Base-by-base conservation (phyloP, 2,113 vertebrate genomes). In the Gymnarchus niloticus region DNA sequence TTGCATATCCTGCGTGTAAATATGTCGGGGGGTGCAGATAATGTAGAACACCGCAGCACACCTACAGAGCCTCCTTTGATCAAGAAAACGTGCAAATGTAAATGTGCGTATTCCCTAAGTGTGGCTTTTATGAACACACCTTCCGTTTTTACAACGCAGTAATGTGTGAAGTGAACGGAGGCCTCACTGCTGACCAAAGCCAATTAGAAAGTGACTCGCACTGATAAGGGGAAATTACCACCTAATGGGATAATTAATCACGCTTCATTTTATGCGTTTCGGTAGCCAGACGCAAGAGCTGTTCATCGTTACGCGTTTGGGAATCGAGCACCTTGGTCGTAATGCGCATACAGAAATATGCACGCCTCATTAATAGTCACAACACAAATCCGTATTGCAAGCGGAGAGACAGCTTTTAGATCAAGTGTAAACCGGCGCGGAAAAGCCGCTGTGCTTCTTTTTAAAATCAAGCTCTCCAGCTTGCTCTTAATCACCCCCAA, bases 131-230 rank as follows among this genome's bases (percentile, higher is more conserved):
- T 87, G 69, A 89, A 84, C 85, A 81, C 86, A 61, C 86, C 69
- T 88, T 77, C 57, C 46, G 52, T 85, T 88, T 89, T 90, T 90
- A 90, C 89, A 88, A 87, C 49, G 87, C 87, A 87, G 69, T 90
- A 87, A 90, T 90, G 89, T 90, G 88, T 87, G 87, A 88, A 88
- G 87, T 81, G 56, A 52, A 86, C 85, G 83, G 61, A 52, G 44
- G 73, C 78, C 81, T 81, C 77, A 28, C 56, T 86, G 54, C 73
- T 81, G 76, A 86, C 82, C 83, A 86, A 83, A 73, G 56, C 88
- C 86, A 88, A 89, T 89, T 88, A 89, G 61, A 65, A 65, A 46
- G 81, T 33, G 56, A 65, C 81, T 85, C 76, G 25, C 73, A 49
- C 80, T 56, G 86, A 88, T 87, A 87, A 83, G 69, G 59, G 73